Conservation (phyloP, 2,797 vertebrate genomes). For the Myotis daubentonii region DNA sequence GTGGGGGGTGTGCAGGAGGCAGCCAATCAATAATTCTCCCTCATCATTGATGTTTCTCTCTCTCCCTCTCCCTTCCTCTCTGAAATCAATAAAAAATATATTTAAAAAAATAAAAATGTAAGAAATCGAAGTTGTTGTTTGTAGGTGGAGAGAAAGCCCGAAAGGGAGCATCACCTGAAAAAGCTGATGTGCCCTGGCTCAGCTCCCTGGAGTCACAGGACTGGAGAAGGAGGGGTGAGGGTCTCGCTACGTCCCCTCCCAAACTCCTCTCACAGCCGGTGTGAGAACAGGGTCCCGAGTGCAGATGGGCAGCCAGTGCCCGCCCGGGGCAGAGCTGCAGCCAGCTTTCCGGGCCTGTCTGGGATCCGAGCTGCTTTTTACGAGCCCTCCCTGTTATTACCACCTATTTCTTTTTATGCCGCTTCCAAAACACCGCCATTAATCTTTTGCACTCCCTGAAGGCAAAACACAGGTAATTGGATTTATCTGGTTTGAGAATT, state of each 20-base stretch:
- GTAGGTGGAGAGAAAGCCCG: accelerated
- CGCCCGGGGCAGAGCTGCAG: slow-evolving; percentile 61
- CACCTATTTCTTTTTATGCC: slow-evolving; percentile 89
- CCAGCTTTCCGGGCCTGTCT: slow-evolving; percentile 62
- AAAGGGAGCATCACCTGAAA: too few species aligned
- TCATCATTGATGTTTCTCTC: too few species aligned
- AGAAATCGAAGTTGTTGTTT: neutral
- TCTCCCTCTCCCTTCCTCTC: too few species aligned
- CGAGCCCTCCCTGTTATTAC: slow-evolving; percentile 86
- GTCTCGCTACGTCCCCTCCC: neutral
- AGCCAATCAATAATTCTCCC: too few species aligned
- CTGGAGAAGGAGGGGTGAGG: accelerated
- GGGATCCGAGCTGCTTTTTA: slow-evolving; percentile 80
- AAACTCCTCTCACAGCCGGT: neutral
- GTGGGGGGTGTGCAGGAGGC: too few species aligned
- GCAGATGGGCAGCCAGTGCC: neutral
- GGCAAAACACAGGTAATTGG: slow-evolving; percentile 90
- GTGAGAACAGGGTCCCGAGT: neutral
- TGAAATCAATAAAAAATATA: too few species aligned
- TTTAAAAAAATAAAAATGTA: neutral
- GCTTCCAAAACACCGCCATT: slow-evolving; percentile 90
- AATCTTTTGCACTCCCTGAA: slow-evolving; percentile 88
- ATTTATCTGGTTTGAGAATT: slow-evolving; percentile 90
- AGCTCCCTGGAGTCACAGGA: too few species aligned
- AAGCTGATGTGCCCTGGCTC: too few species aligned